phyloP scores from a whole-genome alignment of 2,888 invertebrate species.

The Torymus texanus region DNA sequence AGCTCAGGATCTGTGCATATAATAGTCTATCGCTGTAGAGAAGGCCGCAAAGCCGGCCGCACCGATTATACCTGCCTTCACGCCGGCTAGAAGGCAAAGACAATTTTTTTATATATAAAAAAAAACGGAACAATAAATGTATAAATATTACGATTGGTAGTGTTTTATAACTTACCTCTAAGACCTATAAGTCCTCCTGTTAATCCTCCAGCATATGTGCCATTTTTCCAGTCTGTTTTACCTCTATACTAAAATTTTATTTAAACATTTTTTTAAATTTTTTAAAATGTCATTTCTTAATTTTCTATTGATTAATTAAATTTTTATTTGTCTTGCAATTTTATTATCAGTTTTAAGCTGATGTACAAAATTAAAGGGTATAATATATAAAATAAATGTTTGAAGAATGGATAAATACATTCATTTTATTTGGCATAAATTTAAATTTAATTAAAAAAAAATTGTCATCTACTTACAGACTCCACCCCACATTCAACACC shows the following conservation, averaged over 20 bases:
- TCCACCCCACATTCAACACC: conserved; percentile 96
- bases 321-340: no score
- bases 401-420: background rate
- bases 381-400: background rate
- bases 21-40: conserved; percentile 97
- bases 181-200: conserved; percentile 95
- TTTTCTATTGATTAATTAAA: no score
- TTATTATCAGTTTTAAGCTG: no score
- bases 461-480: conserved; percentile 79
- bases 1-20: conserved; percentile 81
- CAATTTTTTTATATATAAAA: conserved; percentile 50
- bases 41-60: conserved; percentile 98
- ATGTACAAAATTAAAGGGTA: background rate
- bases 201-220: conserved; percentile 94
- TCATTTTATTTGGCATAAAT: background rate
- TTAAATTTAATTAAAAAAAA: conserved; percentile 45
- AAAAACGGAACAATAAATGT: conserved; percentile 41
- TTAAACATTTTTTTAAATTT: background rate
- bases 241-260: conserved; percentile 82
- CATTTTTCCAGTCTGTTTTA: conserved; percentile 97
- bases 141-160: conserved; percentile 37
- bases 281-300: no score
- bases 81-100: conserved; percentile 83
- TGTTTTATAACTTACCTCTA: conserved; percentile 79
- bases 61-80: conserved; percentile 94